Base-by-base conservation (phyloP, 2,797 vertebrate genomes). In the Ctenopoma kingsleyae region DNA sequence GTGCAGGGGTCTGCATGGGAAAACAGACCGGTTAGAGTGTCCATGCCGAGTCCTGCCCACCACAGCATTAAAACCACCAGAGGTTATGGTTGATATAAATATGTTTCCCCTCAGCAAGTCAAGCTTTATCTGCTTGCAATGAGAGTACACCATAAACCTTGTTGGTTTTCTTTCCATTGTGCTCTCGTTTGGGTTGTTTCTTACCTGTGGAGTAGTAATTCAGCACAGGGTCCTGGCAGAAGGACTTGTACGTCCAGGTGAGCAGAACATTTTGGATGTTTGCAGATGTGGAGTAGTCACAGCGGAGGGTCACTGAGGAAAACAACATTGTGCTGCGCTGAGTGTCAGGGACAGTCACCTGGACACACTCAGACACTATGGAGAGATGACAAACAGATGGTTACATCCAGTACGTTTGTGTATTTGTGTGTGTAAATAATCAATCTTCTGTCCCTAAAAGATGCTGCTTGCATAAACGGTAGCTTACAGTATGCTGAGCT, bases 171-270 rank as follows among this genome's bases (percentile, higher is more conserved):
- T 43, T 10, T 27, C 10, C 49, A 22, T 9, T 9, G 0, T 4
- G 13, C 10, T 5, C 22, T 50, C 8, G 8, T 32, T 2, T 36
- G 27, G 13, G 1, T n/a, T 23, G 9, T 8, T 4, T 23, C 93
- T 94, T 81, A 98, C 98, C 93, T 70, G 91, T 91, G 36, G 96
- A 95, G 84, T 97, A 97, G 85, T 96, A 98, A 47, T 98, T 95
- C 76, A 98, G 94, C 60, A 99, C 94, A 0, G 98, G 98, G 81
- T 99, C 98, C 87, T 95, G 97, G 93, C 98, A 99, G 93, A 97
- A 99, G 59, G 97, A 96, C 89, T 98, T 99, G 91, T 41, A 99
- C 67, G 75, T 93, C 98, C 98, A 99, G 1, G 95, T 97, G 90
- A 99, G 91, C n/a, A 97, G 83, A n/a, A 98, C 96, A 0, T 96